Percentiles rank a stretch among this genome's conserved stretches.
These are phyloP conservation scores for Macrosteles quadrilineatus DNA, from an alignment of 1,140 invertebrate species.

Conservation along the genomic window DNA sequence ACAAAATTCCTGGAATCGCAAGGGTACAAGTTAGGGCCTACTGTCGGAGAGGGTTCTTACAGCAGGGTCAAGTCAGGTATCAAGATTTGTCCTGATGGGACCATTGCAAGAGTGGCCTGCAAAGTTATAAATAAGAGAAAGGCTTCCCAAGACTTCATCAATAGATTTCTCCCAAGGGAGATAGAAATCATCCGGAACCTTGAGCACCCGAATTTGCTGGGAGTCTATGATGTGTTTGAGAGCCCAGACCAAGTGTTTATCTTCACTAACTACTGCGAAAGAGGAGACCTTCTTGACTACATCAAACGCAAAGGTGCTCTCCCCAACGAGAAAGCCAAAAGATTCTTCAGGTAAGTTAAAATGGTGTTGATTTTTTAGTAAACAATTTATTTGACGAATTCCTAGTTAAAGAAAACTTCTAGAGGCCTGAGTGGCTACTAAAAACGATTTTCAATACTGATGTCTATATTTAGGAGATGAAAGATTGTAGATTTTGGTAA, in stretches of 20 bases:
- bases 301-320: slow-evolving; percentile 52
- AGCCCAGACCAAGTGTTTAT: slow-evolving; percentile 56
- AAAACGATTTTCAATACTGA: too few relatives aligned
- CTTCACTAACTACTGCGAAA: slow-evolving; percentile 63
- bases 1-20: slow-evolving; percentile 25
- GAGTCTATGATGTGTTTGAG: slow-evolving; percentile 55
- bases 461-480: too few relatives aligned
- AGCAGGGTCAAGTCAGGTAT: slow-evolving; percentile 49
- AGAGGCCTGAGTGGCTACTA: too few relatives aligned
- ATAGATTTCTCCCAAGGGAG: slow-evolving; percentile 65
- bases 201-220: slow-evolving; percentile 59
- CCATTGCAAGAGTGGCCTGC: slow-evolving; percentile 51
- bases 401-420: too few relatives aligned
- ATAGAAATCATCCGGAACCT: slow-evolving; percentile 55
- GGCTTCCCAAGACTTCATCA: slow-evolving; percentile 61
- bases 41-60: slow-evolving; percentile 61
- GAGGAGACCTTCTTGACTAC: slow-evolving; percentile 58
- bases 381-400: too few relatives aligned
- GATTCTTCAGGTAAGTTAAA: slow-evolving; percentile 49
- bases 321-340: slow-evolving; percentile 47
- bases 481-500: too few relatives aligned
- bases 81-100: slow-evolving; percentile 21
- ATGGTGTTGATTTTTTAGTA: too few relatives aligned
- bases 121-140: slow-evolving; percentile 62
- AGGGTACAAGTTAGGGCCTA: slow-evolving; percentile 52